Base-by-base conservation (phyloP, 2,888 invertebrate species). In the Acleris sparsana region DNA sequence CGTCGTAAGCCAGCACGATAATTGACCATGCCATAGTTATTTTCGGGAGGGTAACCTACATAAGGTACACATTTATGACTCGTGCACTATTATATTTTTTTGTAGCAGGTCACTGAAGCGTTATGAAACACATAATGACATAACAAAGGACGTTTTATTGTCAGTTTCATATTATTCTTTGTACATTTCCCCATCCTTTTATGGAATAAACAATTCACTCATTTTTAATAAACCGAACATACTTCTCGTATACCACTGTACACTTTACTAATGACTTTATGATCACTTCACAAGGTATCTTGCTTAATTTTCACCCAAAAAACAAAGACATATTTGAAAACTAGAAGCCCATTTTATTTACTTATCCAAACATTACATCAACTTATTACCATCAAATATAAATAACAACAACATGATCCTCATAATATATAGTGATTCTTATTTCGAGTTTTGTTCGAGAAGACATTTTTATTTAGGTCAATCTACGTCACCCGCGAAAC, bases 341-440 rank as follows among this genome's bases (percentile, higher is more conserved):
- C 57, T 46, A 57, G 5, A 25, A n/a, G 7, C 39, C 53, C 62
- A 66, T 62, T 57, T 61, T 53, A 61, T 62, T 66, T 11, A 29
- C 7, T 33, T n/a, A 53, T 22, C 18, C 4, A 53, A 46, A 39
- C 39, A 39, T 39, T 39, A 5, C 22, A 39, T 39, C 9, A 22
- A 58, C 33, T 43, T 29, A 58, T 29, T 53, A 62, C 39, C 71
- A 68, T 85, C 78, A 94, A 77, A 95, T 94, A 88, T 95, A 94
- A 82, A 95, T 92, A 60, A 95, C 94, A 73, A 95, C 93, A 63
- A 94, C 93, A 77, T 94, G 93, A 79, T 95, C 93, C 76, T 94
- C 94, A 84, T 95, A 94, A 85, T 94, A 95, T 74, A 95, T 94
- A 16, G 95, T 95, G 74, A 95, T 94, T 73, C 95, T 92, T 82